Evolutionary conservation across 2,888 invertebrate genomes (phyloP), one percentile per base, ranked within the genome.

Genomic region (Cerceris rybyensis): DNA sequence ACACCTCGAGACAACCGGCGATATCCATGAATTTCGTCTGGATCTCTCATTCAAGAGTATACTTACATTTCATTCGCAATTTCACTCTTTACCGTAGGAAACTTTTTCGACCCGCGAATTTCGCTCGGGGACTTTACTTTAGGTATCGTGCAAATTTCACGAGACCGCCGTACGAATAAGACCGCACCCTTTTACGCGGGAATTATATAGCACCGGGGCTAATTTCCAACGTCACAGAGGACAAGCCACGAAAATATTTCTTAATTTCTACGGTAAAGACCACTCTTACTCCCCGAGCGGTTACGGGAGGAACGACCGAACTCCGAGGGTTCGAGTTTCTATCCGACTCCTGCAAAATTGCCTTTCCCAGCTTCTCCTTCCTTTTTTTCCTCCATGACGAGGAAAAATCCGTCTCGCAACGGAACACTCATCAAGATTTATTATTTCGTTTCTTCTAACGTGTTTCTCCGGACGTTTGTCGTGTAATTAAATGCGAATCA

Each of bases 401-500:
- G 28, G 28, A 28, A 4, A 28, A 28, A 4, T 28, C 28, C 28
- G 28, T 28, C 28, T 28, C 28, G 28, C 2, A 2, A 28, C 28
- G 2, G 28, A 28, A 4, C 28, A 28, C 28, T 28, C 55, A 49
- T 59, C 42, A 42, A 73, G 59, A 77, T 73, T 73, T 77, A 65
- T 16, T 59, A 69, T 73, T 43, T 49, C 57, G 59, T 59, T 46
- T 64, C 11, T 58, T 54, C 43, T 17, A 16, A 14, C n/a, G 16
- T 16, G 50, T 17, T 50, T 50, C 16, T 14, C 28, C 2, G 9
- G 41, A 6, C 46, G 59, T 41, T 49, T 54, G 1, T 1, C 17
- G 39, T n/a, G 49, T 60, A 68, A 75, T 78, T 78, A 68, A 70
- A 64, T 50, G 11, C 50, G 52, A 64, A 64, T 75, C 67, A 60